A percentile compares a stretch with the other conserved stretches of the same genome.
phyloP scores from a whole-genome alignment of 2,797 vertebrate species.

The Balearica regulorum region DNA sequence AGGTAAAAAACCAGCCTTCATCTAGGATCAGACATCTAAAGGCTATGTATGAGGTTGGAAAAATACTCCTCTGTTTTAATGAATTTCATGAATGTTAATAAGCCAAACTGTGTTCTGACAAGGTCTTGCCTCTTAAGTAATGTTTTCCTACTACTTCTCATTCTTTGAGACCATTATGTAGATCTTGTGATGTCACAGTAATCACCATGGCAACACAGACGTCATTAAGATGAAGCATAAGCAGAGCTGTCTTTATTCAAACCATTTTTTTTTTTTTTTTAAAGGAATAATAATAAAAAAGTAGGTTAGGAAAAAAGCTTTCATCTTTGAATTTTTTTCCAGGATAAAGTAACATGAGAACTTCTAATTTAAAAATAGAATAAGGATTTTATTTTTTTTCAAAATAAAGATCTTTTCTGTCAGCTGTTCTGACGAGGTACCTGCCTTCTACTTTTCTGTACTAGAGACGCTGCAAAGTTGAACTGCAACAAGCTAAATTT shows the following conservation, averaged over 20 bases:
- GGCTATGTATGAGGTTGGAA: neutral
- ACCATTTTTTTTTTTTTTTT: neutral
- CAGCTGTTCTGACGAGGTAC: neutral
- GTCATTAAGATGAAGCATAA: constrained; percentile 6
- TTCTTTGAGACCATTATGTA: constrained; percentile 27
- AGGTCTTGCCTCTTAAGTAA: constrained; percentile 20
- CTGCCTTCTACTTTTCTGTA: neutral
- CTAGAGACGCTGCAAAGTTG: neutral
- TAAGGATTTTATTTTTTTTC: neutral
- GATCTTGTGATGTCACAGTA: constrained; percentile 15
- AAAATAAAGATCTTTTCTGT: neutral
- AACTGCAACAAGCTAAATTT: constrained; percentile 7
- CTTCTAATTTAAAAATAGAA: neutral
- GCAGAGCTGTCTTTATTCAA: neutral
- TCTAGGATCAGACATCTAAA: neutral
- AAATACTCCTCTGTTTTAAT: neutral
- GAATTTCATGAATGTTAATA: constrained; percentile 21
- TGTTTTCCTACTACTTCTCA: constrained; percentile 5
- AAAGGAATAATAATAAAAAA: neutral
- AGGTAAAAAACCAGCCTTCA: neutral
- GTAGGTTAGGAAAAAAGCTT: neutral
- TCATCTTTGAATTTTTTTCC: neutral
- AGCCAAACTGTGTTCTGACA: neutral
- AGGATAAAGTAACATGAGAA: neutral
- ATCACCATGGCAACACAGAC: neutral